Evolutionary conservation across 2,888 invertebrate species (phyloP), one percentile per base, ranked within the genome.

Genomic region (Ochropleura plecta): DNA sequence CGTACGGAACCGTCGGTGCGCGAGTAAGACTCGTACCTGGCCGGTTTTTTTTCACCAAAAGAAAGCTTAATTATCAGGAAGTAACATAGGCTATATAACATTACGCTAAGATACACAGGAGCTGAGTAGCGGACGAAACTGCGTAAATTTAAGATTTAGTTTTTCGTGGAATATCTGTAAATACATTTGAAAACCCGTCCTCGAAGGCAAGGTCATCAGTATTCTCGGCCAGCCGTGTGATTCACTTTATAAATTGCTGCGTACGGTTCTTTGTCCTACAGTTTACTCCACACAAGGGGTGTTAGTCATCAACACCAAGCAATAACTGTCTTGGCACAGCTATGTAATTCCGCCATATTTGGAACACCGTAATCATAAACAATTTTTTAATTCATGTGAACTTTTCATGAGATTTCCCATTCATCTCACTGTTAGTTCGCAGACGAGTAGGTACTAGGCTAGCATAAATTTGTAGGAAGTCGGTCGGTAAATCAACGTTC

Each of bases 221-320:
- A 82, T 86, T 82, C 80, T 78, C 42, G 49, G 10, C 67, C 73
- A 71, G 46, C 1, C 20, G 69, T 51, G 70, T 89, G 90, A 88
- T 76, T 88, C 89, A 88, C 69, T 20, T 65, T 63, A 59, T 55
- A 79, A 71, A 76, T 46, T 73, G 69, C 82, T 77, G 82, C 84
- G 82, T 79, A 85, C 86, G 71, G 87, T 87, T 90, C 90, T 91
- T 91, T 91, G 91, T 91, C 86, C 88, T 81, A 85, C 79, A 84
- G 48, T 16, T 8, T 3, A 84, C 86, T 81, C 81, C 51, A 57
- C 46, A 42, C 51, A 84, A 75, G 82, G 67, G 82, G 55, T 64
- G 70, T 91, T 91, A 91, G 86, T 91, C 91, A 91, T 86, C 79
- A 55, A 8, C 68, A 83, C 78, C 79, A 69, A 84, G 88, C 89